Conservation (phyloP, 2,797 vertebrate genomes). For the Delichon dasypus region DNA sequence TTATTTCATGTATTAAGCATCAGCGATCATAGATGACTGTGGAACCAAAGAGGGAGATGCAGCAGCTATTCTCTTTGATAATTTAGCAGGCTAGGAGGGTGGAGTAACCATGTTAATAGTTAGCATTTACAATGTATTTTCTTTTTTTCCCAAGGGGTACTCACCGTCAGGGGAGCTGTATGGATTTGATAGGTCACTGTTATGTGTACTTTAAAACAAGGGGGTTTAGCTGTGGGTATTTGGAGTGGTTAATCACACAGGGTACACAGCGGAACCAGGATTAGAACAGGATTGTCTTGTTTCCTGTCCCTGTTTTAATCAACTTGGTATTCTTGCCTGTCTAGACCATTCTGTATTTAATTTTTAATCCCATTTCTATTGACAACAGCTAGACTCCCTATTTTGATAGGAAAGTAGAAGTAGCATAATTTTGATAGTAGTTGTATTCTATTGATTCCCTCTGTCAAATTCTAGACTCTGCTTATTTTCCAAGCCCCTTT, state of each 20-base stretch:
- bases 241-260: neutral
- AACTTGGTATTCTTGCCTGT: neutral
- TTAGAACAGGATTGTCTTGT: constrained; percentile 15
- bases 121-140: neutral
- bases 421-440: neutral
- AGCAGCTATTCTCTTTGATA: neutral
- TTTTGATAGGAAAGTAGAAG: neutral
- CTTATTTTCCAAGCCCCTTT: neutral
- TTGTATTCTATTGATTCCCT: neutral
- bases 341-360: neutral
- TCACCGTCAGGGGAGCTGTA: neutral
- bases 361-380: neutral
- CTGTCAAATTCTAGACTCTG: neutral
- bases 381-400: neutral
- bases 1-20: neutral
- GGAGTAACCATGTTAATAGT: neutral
- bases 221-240: neutral
- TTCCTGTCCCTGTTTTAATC: constrained; percentile 21
- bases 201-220: constrained; percentile 9
- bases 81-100: neutral
- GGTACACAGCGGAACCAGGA: neutral
- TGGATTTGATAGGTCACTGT: neutral
- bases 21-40: neutral
- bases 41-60: neutral
- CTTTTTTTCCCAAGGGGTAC: neutral